phyloP scores from a whole-genome alignment of 2,888 invertebrate species.

The Brassicogethes aeneus region DNA sequence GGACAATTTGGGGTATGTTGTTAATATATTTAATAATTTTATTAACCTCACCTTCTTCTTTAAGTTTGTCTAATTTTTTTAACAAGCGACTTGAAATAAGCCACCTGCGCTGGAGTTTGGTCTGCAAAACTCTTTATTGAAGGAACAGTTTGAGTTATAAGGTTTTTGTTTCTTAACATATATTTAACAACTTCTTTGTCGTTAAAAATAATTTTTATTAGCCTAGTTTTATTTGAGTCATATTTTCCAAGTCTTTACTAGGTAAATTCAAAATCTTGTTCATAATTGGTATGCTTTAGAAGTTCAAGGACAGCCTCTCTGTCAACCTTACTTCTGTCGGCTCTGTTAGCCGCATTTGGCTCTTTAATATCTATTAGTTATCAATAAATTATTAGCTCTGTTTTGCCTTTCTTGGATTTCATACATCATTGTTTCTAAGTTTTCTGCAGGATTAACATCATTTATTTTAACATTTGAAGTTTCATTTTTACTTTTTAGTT shows the following conservation, averaged over 20 bases:
- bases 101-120: background rate
- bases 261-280: conserved; percentile 5
- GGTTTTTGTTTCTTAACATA: background rate
- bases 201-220: background rate
- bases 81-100: background rate
- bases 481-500: background rate
- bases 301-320: background rate
- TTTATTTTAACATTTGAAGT: background rate
- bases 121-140: background rate
- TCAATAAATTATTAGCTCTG: background rate
- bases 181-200: background rate
- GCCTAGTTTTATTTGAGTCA: background rate
- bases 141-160: background rate
- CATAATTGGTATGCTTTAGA: background rate
- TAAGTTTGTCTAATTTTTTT: background rate
- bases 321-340: background rate
- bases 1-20: background rate
- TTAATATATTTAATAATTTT: background rate
- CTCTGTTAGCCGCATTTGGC: conserved; percentile 1
- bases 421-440: conserved; percentile 1
- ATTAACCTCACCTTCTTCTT: background rate
- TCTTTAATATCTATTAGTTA: background rate
- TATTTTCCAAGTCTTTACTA: conserved; percentile 3
- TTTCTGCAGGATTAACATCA: background rate
- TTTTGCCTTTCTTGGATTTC: background rate